Evolutionary conservation across 2,113 vertebrate species (phyloP).

Genomic region (Trogon melanurus): DNA sequence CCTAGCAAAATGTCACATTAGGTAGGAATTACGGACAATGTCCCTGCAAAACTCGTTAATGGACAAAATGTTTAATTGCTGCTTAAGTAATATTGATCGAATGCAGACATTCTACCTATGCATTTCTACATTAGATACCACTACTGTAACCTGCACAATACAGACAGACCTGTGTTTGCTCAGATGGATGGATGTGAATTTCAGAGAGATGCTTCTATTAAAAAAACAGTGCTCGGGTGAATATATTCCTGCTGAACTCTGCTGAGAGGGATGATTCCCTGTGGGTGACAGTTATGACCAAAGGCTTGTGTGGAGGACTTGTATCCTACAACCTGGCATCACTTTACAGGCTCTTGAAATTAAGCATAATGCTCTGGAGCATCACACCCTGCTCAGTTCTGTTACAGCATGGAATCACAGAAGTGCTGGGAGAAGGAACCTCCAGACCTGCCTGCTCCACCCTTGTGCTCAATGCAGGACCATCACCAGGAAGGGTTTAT

Average conservation of each 20-base stretch:
- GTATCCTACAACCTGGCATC: not conserved
- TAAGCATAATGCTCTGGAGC: not conserved
- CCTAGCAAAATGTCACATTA: slow-evolving; percentile 49
- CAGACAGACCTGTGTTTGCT: not conserved
- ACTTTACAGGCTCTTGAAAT: not conserved
- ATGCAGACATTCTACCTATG: slow-evolving; percentile 7
- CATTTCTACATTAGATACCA: not conserved
- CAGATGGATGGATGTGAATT: not conserved
- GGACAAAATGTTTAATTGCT: slow-evolving; percentile 49
- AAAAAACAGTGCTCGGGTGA: not conserved
- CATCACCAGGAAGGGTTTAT: not conserved
- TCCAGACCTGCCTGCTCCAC: not conserved
- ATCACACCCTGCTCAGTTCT: not conserved
- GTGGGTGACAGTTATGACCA: not conserved
- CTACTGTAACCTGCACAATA: not conserved
- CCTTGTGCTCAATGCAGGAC: not conserved
- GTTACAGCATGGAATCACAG: not conserved
- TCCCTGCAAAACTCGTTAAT: slow-evolving; percentile 42
- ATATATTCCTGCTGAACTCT: not conserved
- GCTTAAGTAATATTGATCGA: slow-evolving; percentile 32
- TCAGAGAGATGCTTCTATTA: not conserved
- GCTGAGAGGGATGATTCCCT: not conserved
- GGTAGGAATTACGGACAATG: slow-evolving; percentile 39
- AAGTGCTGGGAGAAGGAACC: not conserved
- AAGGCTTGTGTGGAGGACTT: not conserved